Percentiles rank a stretch among this genome's conserved stretches.
Conservation (phyloP, 2,888 invertebrate genomes). For the Leptopilina myrica region DNA sequence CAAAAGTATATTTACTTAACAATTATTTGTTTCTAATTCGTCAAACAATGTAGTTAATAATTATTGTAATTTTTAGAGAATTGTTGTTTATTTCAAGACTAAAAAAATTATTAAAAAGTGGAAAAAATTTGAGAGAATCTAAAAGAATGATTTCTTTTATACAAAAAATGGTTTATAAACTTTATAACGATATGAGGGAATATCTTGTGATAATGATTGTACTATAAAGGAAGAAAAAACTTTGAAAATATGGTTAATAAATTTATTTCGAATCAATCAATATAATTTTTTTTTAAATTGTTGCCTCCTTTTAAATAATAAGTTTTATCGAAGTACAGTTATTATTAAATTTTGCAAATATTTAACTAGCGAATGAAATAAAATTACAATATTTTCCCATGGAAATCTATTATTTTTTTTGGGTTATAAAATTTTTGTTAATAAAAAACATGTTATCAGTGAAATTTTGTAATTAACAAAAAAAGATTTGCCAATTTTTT, state of each 20-base stretch:
- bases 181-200: background rate
- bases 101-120: background rate
- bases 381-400: conserved; percentile 2
- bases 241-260: conserved; percentile 24
- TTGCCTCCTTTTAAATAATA: conserved; percentile 5
- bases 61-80: background rate
- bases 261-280: conserved; percentile 37
- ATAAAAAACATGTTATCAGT: too few species aligned
- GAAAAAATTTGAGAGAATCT: too few species aligned
- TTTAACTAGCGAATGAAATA: background rate
- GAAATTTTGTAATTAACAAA: background rate
- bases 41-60: background rate
- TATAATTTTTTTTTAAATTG: conserved; percentile 9
- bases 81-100: conserved; percentile 11
- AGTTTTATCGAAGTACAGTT: background rate
- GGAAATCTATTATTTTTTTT: background rate
- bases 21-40: background rate
- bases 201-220: conserved; percentile 21
- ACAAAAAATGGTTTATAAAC: background rate
- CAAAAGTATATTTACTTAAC: background rate
- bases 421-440: too few species aligned
- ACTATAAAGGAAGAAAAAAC: background rate
- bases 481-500: too few species aligned
- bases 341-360: background rate
- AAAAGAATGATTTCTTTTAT: too few species aligned